Conservation (phyloP, 2,888 invertebrate species). For the Nycteola revayana region DNA sequence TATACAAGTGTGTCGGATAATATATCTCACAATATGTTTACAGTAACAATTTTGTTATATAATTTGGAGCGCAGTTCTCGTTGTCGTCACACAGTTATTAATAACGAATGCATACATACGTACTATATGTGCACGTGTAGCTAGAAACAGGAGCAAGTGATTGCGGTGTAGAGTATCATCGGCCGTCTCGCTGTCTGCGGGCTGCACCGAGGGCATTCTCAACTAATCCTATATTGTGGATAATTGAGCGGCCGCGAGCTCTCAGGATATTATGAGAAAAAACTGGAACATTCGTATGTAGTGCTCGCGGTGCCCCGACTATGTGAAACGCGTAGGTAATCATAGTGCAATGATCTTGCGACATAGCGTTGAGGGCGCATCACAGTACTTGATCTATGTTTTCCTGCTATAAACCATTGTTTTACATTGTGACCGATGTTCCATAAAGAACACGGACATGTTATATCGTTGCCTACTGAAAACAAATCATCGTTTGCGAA, state of each 20-base stretch:
- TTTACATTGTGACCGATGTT: slow-evolving; percentile 43
- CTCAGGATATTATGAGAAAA: slow-evolving; percentile 31
- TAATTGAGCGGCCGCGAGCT: slow-evolving; percentile 3
- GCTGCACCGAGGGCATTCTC: slow-evolving; percentile 33
- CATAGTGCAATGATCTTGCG: slow-evolving; percentile 37
- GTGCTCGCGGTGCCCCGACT: slow-evolving; percentile 29
- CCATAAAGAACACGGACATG: slow-evolving; percentile 47
- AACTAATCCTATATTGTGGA: slow-evolving; percentile 33
- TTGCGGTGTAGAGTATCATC: slow-evolving; percentile 38
- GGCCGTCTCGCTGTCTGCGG: slow-evolving; percentile 50
- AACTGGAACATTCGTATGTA: slow-evolving; percentile 45
- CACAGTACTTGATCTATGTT: slow-evolving; percentile 43
- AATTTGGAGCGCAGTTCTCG: slow-evolving; percentile 18
- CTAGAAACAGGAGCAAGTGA: slow-evolving; percentile 38
- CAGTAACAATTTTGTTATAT: slow-evolving; percentile 16
- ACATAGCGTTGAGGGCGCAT: slow-evolving; percentile 26
- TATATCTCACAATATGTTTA: slow-evolving; percentile 2
- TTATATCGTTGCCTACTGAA: slow-evolving; percentile 32
- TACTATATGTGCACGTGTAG: slow-evolving; percentile 29
- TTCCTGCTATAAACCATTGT: slow-evolving; percentile 53
- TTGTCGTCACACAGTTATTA: slow-evolving; percentile 21
- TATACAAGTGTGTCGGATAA: too few species aligned
- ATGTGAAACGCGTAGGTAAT: slow-evolving; percentile 41
- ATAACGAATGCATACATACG: slow-evolving; percentile 22
- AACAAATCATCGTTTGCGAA: slow-evolving; percentile 28